Evolutionary conservation across 2,888 invertebrate species (phyloP).

Genomic region (Acheta domesticus): DNA sequence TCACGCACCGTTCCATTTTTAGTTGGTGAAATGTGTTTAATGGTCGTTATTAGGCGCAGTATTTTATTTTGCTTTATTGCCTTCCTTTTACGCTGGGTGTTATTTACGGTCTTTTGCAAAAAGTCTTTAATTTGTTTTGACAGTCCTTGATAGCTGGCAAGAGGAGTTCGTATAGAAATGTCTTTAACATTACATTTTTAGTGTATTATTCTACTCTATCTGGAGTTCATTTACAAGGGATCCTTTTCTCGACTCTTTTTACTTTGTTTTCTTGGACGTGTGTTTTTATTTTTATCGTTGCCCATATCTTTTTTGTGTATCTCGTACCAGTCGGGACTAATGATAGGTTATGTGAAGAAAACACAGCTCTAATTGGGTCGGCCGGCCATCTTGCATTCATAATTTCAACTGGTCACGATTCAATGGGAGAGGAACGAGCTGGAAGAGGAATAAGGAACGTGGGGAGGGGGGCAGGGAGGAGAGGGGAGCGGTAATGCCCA

Average conservation of each 20-base stretch:
- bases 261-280: not conserved
- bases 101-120: not conserved
- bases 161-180: not conserved
- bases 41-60: too few relatives aligned
- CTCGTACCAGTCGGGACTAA: not conserved
- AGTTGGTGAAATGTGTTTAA: too few relatives aligned
- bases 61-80: not conserved
- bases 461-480: not conserved
- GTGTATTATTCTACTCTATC: not conserved
- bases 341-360: slow-evolving; percentile 18
- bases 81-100: not conserved
- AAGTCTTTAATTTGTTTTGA: not conserved
- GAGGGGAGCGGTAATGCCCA: slow-evolving; percentile 3
- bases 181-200: not conserved
- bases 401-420: slow-evolving; percentile 7
- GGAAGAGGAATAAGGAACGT: not conserved
- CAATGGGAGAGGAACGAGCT: not conserved
- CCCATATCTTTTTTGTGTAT: not conserved
- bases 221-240: not conserved
- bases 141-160: not conserved
- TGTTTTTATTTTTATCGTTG: slow-evolving; percentile 6
- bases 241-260: not conserved
- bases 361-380: slow-evolving; percentile 6
- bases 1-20: too few relatives aligned
- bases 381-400: slow-evolving; percentile 4